Evolutionary conservation across 2,113 vertebrate genomes (phyloP), one percentile per base, ranked within the genome.

Genomic region (Centropus bengalensis): DNA sequence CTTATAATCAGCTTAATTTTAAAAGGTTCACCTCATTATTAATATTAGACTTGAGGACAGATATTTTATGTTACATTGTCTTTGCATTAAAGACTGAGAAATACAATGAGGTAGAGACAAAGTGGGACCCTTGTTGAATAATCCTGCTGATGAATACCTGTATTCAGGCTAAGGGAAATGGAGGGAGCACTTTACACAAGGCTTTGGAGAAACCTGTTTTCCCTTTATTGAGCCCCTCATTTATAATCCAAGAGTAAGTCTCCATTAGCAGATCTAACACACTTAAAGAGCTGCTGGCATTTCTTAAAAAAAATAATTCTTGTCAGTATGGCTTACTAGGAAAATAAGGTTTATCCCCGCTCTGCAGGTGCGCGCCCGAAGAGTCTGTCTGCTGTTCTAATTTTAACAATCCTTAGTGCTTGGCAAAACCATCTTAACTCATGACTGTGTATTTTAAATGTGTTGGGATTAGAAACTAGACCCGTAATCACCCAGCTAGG

Each of bases 371-470:
- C 14, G 44, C 32, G 64, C 20, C 44, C 47, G 54, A 81, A 54
- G 56, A 71, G 51, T 28, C 33, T 7, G 3, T 33, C 54, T 67
- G 36, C 86, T 63, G 3, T 44, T 49, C 27, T 71, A 38, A 19
- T 21, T 21, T 32, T 59, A 45, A 26, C 3, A 44, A 40, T 68
- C 33, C 33, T 10, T 12, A 20, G 33, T 3, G 14, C 44, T 68
- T 42, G 33, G 55, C 0, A 0, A 76, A 20, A 8, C 30, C 1
- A 2, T 38, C 2, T 2, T 2, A 26, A 30, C 27, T 63, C 73
- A 40, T 44, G 38, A 20, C 32, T 42, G 73, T 26, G 49, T 36
- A 6, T 36, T 36, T 36, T 5, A 63, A 63, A 73, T 1, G 5
- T 22, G 0, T 73, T 59, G 9, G 42, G n/a, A 44, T 71, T 66